These are phyloP conservation scores for Atlantisia rogersi DNA, from an alignment of 2,113 vertebrate genomes.

Conservation along the genomic window DNA sequence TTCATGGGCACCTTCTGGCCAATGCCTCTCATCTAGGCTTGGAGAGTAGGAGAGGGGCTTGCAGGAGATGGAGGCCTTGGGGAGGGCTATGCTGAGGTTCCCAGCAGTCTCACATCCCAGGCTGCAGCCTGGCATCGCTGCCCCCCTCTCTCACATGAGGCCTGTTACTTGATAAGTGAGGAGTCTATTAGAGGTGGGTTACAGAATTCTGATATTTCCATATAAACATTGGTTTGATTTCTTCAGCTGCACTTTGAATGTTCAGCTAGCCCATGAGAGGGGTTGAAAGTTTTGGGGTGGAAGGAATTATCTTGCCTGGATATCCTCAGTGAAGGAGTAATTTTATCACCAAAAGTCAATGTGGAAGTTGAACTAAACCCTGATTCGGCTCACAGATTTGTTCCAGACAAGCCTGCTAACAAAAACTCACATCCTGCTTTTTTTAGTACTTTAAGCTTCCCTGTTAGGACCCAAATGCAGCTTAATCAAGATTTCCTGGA, in stretches of 20 bases:
- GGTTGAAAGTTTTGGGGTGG: not conserved
- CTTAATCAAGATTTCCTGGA: constrained; percentile 20
- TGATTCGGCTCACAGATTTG: not conserved
- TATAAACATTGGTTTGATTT: not conserved
- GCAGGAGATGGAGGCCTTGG: not conserved
- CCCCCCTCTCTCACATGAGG: not conserved
- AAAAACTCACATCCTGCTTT: not conserved
- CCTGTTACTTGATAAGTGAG: not conserved
- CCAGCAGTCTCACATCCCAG: rapidly evolving
- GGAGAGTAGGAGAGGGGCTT: not conserved
- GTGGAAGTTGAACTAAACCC: not conserved
- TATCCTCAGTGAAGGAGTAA: not conserved
- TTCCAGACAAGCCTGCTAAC: not conserved
- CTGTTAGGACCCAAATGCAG: not conserved
- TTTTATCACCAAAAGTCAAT: not conserved
- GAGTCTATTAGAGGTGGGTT: not conserved
- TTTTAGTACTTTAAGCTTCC: not conserved
- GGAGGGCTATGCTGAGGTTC: not conserved
- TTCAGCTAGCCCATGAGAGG: not conserved
- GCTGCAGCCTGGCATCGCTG: not conserved
- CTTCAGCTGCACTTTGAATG: not conserved
- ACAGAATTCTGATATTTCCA: not conserved
- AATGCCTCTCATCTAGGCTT: not conserved
- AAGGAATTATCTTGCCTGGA: not conserved
- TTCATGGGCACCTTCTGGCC: not conserved